These are phyloP conservation scores for Sacculina carcini DNA, from an alignment of 2,888 invertebrate genomes.

Conservation along the genomic window DNA sequence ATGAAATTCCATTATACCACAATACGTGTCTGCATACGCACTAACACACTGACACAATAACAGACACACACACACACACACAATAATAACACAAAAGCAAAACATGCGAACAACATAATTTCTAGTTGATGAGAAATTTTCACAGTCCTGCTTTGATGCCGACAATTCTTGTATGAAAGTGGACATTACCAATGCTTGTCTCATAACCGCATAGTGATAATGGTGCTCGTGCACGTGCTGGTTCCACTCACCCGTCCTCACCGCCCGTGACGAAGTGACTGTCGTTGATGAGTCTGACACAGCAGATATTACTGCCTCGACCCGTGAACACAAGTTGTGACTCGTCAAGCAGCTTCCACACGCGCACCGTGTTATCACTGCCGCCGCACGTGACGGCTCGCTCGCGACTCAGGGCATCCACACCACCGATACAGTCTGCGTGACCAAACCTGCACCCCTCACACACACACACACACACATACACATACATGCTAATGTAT, in stretches of 20 bases:
- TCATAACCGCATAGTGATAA: constrained; percentile 12
- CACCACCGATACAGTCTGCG: constrained; percentile 53
- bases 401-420: constrained; percentile 65
- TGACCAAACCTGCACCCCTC: constrained; percentile 35
- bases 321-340: constrained; percentile 84
- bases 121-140: too few species aligned
- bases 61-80: too few species aligned
- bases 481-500: too few species aligned
- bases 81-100: too few species aligned
- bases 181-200: too few species aligned
- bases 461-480: background rate
- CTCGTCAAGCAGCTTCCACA: constrained; percentile 95
- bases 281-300: constrained; percentile 68
- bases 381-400: constrained; percentile 72
- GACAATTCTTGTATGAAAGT: too few species aligned
- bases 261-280: constrained; percentile 76
- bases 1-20: too few species aligned
- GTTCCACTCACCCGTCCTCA: constrained; percentile 50
- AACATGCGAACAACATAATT: too few species aligned
- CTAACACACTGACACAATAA: too few species aligned
- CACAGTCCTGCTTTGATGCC: too few species aligned
- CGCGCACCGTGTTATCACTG: constrained; percentile 51
- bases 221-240: background rate
- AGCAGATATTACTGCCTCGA: constrained; percentile 54
- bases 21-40: too few species aligned